Percentiles rank a stretch among this genome's conserved stretches.
Evolutionary conservation across 2,797 vertebrate genomes (phyloP).

Genomic region (Pelodytes ibericus): DNA sequence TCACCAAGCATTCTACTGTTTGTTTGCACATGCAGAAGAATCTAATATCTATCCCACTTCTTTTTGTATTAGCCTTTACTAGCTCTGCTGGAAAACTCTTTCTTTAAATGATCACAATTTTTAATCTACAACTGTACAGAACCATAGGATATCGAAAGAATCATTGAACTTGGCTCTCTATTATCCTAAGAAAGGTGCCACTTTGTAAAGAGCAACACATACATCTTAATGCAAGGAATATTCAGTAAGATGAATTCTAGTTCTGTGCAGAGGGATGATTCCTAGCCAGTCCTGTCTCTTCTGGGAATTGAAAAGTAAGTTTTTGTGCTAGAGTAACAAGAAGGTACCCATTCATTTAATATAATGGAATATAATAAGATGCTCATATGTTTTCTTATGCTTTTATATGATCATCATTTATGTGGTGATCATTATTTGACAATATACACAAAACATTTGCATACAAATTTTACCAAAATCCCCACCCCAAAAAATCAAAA

Average conservation of each 20-base stretch:
- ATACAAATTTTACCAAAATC: too few species aligned
- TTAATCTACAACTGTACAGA: not conserved
- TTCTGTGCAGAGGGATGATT: conserved; percentile 5
- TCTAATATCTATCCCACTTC: not conserved
- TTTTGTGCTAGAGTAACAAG: not conserved
- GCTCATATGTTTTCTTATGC: too few species aligned
- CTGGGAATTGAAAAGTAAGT: conserved; percentile 17
- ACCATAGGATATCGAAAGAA: not conserved
- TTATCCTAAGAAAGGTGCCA: conserved; percentile 31
- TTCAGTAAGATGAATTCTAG: conserved; percentile 33
- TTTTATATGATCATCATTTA: too few species aligned
- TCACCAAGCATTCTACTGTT: not conserved
- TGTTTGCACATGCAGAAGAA: not conserved
- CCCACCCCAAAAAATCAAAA: too few species aligned
- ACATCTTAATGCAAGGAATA: conserved; percentile 41
- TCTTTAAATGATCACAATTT: conserved; percentile 4
- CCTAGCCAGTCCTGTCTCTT: conserved; percentile 2
- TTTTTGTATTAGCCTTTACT: conserved; percentile 3
- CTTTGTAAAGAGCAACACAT: conserved; percentile 38
- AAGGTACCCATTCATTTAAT: too few species aligned
- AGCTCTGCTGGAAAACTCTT: not conserved
- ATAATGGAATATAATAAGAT: too few species aligned
- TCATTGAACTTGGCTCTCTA: not conserved
- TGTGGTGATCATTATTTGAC: too few species aligned
- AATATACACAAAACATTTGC: too few species aligned